Base-by-base conservation (phyloP, 1,140 invertebrate species). In the Bombus confusus region DNA sequence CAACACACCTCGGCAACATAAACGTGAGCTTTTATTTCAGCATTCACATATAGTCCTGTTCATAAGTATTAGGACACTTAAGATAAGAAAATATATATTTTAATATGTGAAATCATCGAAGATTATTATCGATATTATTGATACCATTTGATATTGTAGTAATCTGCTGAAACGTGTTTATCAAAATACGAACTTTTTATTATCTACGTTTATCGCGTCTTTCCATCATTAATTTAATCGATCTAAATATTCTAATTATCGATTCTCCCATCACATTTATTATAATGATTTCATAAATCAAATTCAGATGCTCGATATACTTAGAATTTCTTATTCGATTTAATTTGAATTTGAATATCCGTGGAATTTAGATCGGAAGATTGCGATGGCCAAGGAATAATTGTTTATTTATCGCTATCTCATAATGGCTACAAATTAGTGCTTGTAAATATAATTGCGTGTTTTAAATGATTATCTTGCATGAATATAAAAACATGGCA, bases 1-100 rank as follows among this genome's bases (percentile, higher is more conserved):
- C 93, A 83, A 90, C 92, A 74, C 91, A 94, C 82, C 91, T 95
- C 73, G 92, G 89, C 91, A 93, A 85, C 80, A 95, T 95, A 90
- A 95, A 94, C 89, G 95, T 95, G 80, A 95, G 95, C 95, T 52
- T 84, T 47, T n/a, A 4, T 22, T 22, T 39, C 3, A 6, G 31
- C 5, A n/a, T 22, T 0, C 6, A 0, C 34, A 28, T 74, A 34
- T 3, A 62, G 8, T n/a, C 6, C 10, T 25, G 13, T 52, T 62
- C 28, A n/a, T 62, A 62, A n/a, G 59, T 62, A n/a, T n/a, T n/a
- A 13, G 59, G 28, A 62, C 10, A 28, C 10, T 12, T 62, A 3
- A 62, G 12, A 4, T 4, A n/a, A 62, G 0, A 28, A 12, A 62
- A 62, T 62, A 28, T n/a, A 62, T 62, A n/a, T 4, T 62, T 47